phyloP scores from a whole-genome alignment of 2,797 vertebrate genomes.

The Eleutherodactylus coqui region DNA sequence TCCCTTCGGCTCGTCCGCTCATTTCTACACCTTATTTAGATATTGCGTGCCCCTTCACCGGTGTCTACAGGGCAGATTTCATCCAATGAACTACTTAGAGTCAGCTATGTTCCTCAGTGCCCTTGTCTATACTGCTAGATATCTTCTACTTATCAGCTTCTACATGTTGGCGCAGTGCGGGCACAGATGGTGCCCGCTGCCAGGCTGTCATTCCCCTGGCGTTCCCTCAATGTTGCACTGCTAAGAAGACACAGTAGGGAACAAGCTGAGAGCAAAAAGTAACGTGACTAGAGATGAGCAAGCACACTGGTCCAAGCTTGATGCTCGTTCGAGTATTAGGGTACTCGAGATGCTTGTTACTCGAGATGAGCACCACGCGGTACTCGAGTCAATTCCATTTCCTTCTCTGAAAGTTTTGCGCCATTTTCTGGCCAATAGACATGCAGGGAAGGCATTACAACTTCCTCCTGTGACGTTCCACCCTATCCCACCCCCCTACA shows the following conservation, averaged over 20 bases:
- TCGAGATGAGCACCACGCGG: too few relatives aligned
- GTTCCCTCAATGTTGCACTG: background rate
- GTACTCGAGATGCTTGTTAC: too few relatives aligned
- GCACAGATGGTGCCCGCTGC: slow-evolving; percentile 25
- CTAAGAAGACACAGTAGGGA: background rate
- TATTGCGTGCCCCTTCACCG: background rate
- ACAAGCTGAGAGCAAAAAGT: background rate
- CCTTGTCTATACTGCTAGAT: slow-evolving; percentile 26
- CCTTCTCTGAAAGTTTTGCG: too few relatives aligned
- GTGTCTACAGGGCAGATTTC: slow-evolving; percentile 14
- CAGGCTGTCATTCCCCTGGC: background rate
- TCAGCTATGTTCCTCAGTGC: background rate
- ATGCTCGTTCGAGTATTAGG: too few relatives aligned
- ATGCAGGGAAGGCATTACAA: too few relatives aligned
- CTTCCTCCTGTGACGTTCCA: too few relatives aligned
- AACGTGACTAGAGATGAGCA: too few relatives aligned
- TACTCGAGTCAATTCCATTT: too few relatives aligned
- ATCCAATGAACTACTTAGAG: slow-evolving; percentile 35
- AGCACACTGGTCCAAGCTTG: too few relatives aligned
- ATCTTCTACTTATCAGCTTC: slow-evolving; percentile 1
- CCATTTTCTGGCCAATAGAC: too few relatives aligned
- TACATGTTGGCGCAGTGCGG: slow-evolving; percentile 7
- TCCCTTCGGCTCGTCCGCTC: slow-evolving; percentile 1
- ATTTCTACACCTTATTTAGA: background rate
- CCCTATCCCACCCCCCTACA: too few relatives aligned